Evolutionary conservation across 2,888 invertebrate species (phyloP).

Genomic region (Drosophila flavopinicola): DNA sequence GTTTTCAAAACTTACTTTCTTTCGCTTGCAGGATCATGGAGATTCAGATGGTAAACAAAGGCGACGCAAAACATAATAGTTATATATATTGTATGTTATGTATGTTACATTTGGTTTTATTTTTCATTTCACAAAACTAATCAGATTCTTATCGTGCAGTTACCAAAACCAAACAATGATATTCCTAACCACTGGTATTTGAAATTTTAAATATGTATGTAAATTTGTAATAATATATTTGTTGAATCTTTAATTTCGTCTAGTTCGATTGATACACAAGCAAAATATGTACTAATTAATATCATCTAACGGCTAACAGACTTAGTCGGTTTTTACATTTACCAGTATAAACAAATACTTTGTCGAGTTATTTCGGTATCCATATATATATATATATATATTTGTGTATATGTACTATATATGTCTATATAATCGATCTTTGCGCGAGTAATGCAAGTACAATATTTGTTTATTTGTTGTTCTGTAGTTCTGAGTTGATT

Average conservation of each 20-base stretch:
- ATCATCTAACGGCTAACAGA: conserved; percentile 72
- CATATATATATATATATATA: conserved; percentile 7
- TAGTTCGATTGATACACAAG: conserved; percentile 52
- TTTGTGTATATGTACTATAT: not conserved
- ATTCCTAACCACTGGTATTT: too few relatives aligned
- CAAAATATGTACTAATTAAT: conserved; percentile 60
- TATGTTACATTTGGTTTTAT: conserved; percentile 14
- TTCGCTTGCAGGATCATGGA: conserved; percentile 9
- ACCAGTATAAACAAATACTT: conserved; percentile 22
- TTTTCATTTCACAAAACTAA: not conserved
- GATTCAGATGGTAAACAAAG: not conserved
- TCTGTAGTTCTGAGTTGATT: conserved; percentile 12
- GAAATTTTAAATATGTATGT: not conserved
- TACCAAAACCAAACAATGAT: not conserved
- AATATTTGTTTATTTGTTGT: conserved; percentile 1
- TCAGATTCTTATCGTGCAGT: not conserved
- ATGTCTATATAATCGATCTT: conserved; percentile 7
- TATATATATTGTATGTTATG: conserved; percentile 14
- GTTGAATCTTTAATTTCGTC: conserved; percentile 36
- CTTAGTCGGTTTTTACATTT: conserved; percentile 61
- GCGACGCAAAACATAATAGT: too few relatives aligned
- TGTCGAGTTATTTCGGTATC: conserved; percentile 10
- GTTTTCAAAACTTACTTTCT: not conserved
- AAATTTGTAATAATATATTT: conserved; percentile 25
- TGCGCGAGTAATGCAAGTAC: conserved; percentile 26